Percentiles rank a stretch among this genome's conserved stretches.
Evolutionary conservation across 2,797 vertebrate genomes (phyloP).

Genomic region (Heterohyrax brucei): DNA sequence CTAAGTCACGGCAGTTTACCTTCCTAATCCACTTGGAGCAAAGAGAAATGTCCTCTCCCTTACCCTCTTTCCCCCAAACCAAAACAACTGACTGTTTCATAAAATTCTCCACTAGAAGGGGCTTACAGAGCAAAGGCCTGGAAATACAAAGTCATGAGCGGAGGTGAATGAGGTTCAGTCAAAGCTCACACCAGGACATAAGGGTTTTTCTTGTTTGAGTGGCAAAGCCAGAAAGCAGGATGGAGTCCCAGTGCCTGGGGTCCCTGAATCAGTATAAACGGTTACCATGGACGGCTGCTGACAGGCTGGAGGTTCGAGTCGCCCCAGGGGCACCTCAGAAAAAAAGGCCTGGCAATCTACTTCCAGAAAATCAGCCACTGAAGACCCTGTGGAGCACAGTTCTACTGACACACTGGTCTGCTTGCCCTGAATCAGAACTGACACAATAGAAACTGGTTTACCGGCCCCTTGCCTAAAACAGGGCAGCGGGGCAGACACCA

Average conservation of each 20-base stretch:
- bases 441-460: too few relatives aligned
- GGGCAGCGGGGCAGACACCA: not conserved
- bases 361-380: too few relatives aligned
- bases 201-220: not conserved
- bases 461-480: not conserved
- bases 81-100: not conserved
- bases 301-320: too few relatives aligned
- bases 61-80: not conserved
- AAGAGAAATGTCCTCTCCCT: constrained; percentile 1
- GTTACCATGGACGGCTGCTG: too few relatives aligned
- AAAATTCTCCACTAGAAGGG: not conserved
- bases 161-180: not conserved
- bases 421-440: too few relatives aligned
- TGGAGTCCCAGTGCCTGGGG: not conserved
- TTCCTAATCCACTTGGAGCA: not conserved
- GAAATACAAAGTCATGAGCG: not conserved
- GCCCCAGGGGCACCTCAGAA: too few relatives aligned
- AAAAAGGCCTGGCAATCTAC: too few relatives aligned
- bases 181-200: not conserved
- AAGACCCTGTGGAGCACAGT: too few relatives aligned
- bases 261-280: too few relatives aligned
- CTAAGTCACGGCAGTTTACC: not conserved
- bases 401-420: too few relatives aligned
- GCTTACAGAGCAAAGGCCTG: not conserved
- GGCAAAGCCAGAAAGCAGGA: not conserved